These are phyloP conservation scores for Corythornis cristatus DNA, from an alignment of 2,113 vertebrate genomes.

Conservation along the genomic window DNA sequence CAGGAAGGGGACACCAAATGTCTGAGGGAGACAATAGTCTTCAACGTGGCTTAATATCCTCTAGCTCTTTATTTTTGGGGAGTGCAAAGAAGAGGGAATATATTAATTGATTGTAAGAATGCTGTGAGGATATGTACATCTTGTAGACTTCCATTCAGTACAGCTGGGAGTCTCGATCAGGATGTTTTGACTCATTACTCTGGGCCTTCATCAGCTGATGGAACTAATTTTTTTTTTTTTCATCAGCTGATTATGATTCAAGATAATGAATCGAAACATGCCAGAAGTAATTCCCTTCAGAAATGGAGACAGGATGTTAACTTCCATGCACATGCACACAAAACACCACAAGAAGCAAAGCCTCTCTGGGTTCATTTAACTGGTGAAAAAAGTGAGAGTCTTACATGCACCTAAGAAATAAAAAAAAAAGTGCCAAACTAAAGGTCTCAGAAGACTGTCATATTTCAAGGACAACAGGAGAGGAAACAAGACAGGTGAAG, in stretches of 20 bases:
- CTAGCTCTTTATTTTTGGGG: neutral
- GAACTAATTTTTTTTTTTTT: slow-evolving; percentile 60
- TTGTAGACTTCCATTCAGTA: neutral
- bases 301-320: slow-evolving; percentile 53
- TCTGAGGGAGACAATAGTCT: neutral
- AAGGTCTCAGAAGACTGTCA: neutral
- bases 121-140: neutral
- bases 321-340: neutral
- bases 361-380: neutral
- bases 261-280: slow-evolving; percentile 74
- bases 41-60: neutral
- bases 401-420: neutral
- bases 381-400: neutral
- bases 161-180: slow-evolving; percentile 53
- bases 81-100: neutral
- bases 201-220: slow-evolving; percentile 71
- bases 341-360: neutral
- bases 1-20: neutral
- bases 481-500: neutral
- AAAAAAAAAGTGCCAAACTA: neutral
- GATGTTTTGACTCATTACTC: slow-evolving; percentile 76
- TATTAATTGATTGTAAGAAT: slow-evolving; percentile 18
- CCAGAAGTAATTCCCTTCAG: slow-evolving; percentile 70
- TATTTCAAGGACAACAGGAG: neutral
- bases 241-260: slow-evolving; percentile 76